phyloP scores from a whole-genome alignment of 2,113 vertebrate genomes.

The Amphiprion percula region DNA sequence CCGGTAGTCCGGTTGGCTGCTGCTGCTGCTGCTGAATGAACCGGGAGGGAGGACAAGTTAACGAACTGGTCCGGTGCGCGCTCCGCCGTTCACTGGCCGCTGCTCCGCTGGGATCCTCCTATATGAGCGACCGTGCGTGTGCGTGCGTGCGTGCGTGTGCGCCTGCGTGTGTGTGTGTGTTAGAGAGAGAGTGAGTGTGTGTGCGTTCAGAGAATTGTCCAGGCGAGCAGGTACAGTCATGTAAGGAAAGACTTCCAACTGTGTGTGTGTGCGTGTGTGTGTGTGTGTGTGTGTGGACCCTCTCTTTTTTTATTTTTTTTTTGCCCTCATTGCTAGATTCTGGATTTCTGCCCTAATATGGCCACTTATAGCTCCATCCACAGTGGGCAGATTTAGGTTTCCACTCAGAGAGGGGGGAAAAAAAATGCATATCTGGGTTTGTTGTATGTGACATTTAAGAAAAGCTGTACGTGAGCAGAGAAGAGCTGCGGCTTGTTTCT shows the following conservation, averaged over 20 bases:
- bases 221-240: conserved; percentile 40
- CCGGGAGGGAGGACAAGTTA: conserved; percentile 34
- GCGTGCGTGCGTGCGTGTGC: neutral
- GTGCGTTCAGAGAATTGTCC: conserved; percentile 42
- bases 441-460: neutral
- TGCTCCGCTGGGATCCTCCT: conserved; percentile 58
- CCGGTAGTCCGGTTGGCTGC: conserved; percentile 22
- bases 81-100: conserved; percentile 36
- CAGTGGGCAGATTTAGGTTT: conserved; percentile 35
- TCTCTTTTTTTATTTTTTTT: conserved; percentile 11
- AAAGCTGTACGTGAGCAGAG: neutral
- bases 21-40: conserved; percentile 31
- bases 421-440: neutral
- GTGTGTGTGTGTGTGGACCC: conserved; percentile 2
- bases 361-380: conserved; percentile 49
- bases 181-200: conserved; percentile 25
- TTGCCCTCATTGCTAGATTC: conserved; percentile 50
- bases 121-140: conserved; percentile 42
- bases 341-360: conserved; percentile 78
- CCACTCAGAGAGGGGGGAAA: neutral
- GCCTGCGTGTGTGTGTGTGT: neutral
- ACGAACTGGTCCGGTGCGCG: conserved; percentile 44
- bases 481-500: neutral
- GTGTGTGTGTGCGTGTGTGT: conserved; percentile 23
- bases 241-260: conserved; percentile 21